phyloP scores from a whole-genome alignment of 53 echinoderm and acorn worm species.

The Astropecten irregularis region DNA sequence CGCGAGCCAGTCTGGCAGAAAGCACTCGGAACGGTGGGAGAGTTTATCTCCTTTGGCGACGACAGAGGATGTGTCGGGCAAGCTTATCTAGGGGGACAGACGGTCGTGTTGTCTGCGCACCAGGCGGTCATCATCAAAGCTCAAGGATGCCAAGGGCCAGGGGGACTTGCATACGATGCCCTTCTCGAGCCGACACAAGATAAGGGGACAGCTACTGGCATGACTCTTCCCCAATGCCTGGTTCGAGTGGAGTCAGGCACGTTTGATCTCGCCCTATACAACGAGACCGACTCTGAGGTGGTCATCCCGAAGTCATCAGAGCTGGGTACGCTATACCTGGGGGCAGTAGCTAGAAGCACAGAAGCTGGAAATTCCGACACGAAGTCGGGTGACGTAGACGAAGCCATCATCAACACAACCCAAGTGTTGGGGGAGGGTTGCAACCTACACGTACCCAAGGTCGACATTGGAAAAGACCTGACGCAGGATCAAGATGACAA shows the following conservation, averaged over 20 bases:
- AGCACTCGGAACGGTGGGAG: background rate
- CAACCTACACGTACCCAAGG: background rate
- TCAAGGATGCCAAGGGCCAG: background rate
- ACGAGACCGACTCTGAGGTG: constrained; percentile 15
- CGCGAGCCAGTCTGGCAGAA: constrained; percentile 37
- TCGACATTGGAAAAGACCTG: background rate
- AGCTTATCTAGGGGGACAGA: background rate
- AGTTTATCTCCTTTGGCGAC: background rate
- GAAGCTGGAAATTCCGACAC: background rate
- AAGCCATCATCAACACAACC: background rate
- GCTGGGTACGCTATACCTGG: background rate
- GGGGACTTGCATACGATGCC: background rate
- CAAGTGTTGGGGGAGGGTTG: background rate
- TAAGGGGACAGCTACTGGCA: background rate
- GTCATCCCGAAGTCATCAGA: background rate
- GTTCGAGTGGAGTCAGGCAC: constrained; percentile 13
- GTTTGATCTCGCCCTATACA: constrained; percentile 14
- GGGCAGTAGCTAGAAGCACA: background rate
- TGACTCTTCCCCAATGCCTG: background rate
- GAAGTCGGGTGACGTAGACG: background rate
- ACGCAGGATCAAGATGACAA: background rate
- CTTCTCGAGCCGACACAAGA: constrained; percentile 5
- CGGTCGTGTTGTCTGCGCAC: constrained; percentile 23
- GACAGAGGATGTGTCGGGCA: background rate
- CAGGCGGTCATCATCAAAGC: constrained; percentile 16